These are phyloP conservation scores for Urosaurus nigricauda DNA, from an alignment of 2,797 vertebrate species.

Conservation along the genomic window DNA sequence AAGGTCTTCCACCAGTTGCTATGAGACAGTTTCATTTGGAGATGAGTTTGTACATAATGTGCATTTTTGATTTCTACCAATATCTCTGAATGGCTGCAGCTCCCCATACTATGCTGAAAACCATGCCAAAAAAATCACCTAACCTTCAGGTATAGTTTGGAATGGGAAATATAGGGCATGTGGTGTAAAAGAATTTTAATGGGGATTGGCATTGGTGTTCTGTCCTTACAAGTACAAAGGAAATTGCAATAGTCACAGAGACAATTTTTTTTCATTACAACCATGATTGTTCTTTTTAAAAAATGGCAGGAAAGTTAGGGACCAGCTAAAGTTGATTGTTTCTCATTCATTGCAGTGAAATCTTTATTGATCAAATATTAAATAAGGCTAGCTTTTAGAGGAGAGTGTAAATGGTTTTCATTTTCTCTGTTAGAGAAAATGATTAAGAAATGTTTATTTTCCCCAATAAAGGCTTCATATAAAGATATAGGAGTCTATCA, in stretches of 20 bases:
- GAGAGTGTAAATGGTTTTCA: neutral
- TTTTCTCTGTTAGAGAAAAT: neutral
- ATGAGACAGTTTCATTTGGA: neutral
- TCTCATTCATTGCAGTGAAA: neutral
- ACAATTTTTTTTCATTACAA: neutral
- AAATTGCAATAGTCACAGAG: neutral
- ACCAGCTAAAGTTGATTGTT: neutral
- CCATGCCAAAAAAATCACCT: neutral
- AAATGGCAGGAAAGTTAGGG: neutral
- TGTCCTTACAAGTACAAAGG: neutral
- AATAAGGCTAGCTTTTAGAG: neutral
- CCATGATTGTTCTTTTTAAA: neutral
- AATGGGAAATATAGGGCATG: too few relatives aligned
- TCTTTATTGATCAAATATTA: neutral
- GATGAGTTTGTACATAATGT: neutral
- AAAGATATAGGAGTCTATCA: too few relatives aligned
- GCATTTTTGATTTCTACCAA: neutral
- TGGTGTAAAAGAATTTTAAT: too few relatives aligned
- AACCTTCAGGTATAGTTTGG: neutral
- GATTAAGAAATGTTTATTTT: neutral
- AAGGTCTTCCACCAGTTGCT: neutral
- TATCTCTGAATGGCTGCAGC: neutral
- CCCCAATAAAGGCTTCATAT: neutral
- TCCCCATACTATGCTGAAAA: neutral
- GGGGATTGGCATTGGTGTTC: neutral